Conservation (phyloP, 1,140 invertebrate species). For the Heliconius himera region DNA sequence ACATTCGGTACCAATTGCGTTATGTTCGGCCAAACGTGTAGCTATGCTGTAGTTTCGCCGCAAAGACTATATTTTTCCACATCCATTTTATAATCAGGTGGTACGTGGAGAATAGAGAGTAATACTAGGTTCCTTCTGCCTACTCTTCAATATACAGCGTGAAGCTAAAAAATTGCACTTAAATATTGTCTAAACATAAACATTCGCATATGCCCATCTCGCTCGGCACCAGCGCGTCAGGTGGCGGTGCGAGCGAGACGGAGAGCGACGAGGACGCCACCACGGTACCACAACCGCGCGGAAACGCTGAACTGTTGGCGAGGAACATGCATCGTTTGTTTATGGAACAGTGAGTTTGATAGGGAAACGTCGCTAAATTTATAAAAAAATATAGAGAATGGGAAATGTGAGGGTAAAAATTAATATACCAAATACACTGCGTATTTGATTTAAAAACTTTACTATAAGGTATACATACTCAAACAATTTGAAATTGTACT, state of each 20-base stretch:
- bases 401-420: not conserved
- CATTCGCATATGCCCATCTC: slow-evolving; percentile 51
- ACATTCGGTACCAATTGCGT: too few species aligned
- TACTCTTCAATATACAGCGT: too few species aligned
- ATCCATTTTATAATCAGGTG: too few species aligned
- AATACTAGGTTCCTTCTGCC: too few species aligned
- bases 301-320: slow-evolving; percentile 59
- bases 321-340: slow-evolving; percentile 71
- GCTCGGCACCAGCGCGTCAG: slow-evolving; percentile 67
- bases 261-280: slow-evolving; percentile 72
- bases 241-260: slow-evolving; percentile 71
- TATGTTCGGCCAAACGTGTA: too few species aligned
- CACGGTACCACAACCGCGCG: slow-evolving; percentile 49
- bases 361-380: not conserved
- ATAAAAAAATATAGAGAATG: not conserved
- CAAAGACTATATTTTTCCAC: too few species aligned
- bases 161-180: not conserved
- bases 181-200: not conserved
- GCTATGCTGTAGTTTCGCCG: too few species aligned
- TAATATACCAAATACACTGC: too few species aligned
- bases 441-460: too few species aligned
- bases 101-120: too few species aligned
- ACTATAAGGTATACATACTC: not conserved
- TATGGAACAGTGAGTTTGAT: slow-evolving; percentile 70
- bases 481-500: not conserved